A percentile compares a stretch with the other conserved stretches of the same genome.
Evolutionary conservation across 2,797 vertebrate genomes (phyloP).

Genomic region (Pelochelys cantorii): DNA sequence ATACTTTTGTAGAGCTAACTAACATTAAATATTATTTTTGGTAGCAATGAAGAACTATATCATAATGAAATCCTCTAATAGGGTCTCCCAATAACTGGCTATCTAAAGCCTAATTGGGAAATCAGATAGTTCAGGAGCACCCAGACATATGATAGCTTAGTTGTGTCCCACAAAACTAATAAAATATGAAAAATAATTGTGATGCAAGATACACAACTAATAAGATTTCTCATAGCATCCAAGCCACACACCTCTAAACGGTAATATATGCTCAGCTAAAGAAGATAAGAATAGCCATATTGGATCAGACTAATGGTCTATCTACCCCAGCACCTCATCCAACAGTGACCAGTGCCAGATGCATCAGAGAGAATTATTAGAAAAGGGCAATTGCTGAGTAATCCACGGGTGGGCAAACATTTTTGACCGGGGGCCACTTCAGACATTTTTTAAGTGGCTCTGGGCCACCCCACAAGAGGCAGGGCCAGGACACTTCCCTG

Average conservation of each 20-base stretch:
- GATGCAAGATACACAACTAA: neutral
- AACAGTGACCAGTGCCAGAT: too few relatives aligned
- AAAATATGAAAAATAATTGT: neutral
- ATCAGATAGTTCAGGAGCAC: neutral
- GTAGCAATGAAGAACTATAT: neutral
- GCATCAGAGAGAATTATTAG: too few relatives aligned
- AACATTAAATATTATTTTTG: neutral
- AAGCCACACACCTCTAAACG: slow-evolving; percentile 27
- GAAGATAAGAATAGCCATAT: neutral
- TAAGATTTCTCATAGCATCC: slow-evolving; percentile 9
- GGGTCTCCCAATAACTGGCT: too few relatives aligned
- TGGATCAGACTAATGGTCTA: neutral
- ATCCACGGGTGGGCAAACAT: too few relatives aligned
- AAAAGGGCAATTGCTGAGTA: too few relatives aligned
- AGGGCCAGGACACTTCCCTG: too few relatives aligned
- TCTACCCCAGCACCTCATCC: too few relatives aligned
- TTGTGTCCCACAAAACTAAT: neutral
- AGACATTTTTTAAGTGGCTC: too few relatives aligned
- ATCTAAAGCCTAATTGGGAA: neutral
- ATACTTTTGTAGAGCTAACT: neutral
- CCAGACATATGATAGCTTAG: neutral
- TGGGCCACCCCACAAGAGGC: too few relatives aligned
- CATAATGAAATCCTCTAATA: too few relatives aligned
- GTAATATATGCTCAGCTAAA: neutral
- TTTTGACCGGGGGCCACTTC: too few relatives aligned